Percentiles rank a stretch among this genome's conserved stretches.
phyloP scores from a whole-genome alignment of 2,113 vertebrate genomes.

The Galeopterus variegatus region DNA sequence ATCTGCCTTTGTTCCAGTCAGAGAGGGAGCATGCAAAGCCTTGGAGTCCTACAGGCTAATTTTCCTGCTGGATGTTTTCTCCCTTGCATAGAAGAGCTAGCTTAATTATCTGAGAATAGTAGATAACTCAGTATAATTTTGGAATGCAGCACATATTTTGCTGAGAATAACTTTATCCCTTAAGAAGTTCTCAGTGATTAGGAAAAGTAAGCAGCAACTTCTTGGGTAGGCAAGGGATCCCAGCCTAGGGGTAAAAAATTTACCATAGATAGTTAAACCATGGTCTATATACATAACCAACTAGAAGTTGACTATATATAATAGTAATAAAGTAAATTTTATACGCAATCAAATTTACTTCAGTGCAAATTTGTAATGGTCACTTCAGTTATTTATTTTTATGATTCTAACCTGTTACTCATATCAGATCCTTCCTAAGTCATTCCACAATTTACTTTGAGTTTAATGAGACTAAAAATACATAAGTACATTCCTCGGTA shows the following conservation, averaged over 20 bases:
- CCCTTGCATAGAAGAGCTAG: neutral
- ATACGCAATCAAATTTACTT: neutral
- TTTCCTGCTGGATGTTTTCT: neutral
- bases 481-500: neutral
- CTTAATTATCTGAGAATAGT: neutral
- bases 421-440: conserved; percentile 29
- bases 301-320: neutral
- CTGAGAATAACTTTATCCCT: neutral
- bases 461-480: conserved; percentile 28
- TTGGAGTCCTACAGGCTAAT: neutral
- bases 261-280: neutral
- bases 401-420: neutral
- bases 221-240: neutral
- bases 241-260: neutral
- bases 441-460: neutral
- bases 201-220: neutral
- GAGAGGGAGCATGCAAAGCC: neutral
- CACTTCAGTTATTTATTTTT: conserved; percentile 19
- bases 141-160: neutral
- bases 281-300: neutral
- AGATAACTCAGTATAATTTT: neutral
- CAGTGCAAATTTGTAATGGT: neutral
- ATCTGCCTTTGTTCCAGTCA: neutral
- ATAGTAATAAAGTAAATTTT: neutral
- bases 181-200: neutral